Base-by-base conservation (phyloP, 2,113 vertebrate species). In the Antigone vipio region DNA sequence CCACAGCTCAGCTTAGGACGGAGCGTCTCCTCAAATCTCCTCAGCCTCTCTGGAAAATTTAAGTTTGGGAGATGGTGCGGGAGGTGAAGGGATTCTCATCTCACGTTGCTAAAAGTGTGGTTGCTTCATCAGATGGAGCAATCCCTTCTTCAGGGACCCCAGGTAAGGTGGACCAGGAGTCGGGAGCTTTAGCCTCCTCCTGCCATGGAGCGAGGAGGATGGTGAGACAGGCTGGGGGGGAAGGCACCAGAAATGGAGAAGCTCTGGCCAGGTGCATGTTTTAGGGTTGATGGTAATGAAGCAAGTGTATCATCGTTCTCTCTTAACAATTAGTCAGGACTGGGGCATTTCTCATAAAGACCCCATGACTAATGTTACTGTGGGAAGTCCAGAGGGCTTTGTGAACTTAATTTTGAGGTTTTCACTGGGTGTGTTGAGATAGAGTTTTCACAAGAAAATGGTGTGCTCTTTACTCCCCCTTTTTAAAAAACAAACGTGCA, bases 151-250 rank as follows among this genome's bases (percentile, higher is more conserved):
- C 45, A 15, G 29, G 13, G 26, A 74, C 30, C 23, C 15, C 59
- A 13, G 38, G 59, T 71, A 22, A 71, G 64, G 1, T 3, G 53
- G 44, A 9, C 2, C 2, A 7, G 47, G 68, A 35, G 12, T 15
- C 8, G 7, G 35, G 38, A 62, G 34, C 38, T 34, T 62, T 20
- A 55, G 14, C 12, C 9, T 82, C 15, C 34, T 50, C 15, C 30
- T 2, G 5, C 12, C 4, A 18, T 0, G 1, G 44, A 45, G 53
- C 0, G 2, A 29, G 9, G 21, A 40, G n/a, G 22, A 10, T 32
- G 53, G 15, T 15, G 29, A 47, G 85, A 20, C 23, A 11, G 1
- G 26, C 23, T 10, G 9, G 50, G 0, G 40, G 13, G 40, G 24
- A 27, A n/a, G 24, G 45, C 13, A 5, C 38, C 55, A 32, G 30